Evolutionary conservation across 2,888 invertebrate genomes (phyloP).

Genomic region (Dryocosmus kuriphilus): DNA sequence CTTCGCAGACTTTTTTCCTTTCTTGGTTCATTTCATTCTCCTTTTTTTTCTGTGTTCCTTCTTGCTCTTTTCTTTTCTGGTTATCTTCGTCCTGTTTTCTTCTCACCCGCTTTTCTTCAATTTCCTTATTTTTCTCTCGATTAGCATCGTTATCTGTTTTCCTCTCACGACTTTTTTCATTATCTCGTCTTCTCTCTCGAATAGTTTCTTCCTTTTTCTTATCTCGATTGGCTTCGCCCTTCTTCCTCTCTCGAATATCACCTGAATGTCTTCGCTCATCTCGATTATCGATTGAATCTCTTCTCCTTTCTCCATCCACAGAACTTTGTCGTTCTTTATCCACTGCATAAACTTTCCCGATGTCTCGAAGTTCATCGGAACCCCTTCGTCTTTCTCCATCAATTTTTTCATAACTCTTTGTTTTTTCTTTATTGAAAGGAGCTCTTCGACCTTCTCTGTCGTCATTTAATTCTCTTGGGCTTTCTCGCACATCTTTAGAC

Average conservation of each 20-base stretch:
- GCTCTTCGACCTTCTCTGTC: background rate
- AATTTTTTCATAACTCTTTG: too few relatives aligned
- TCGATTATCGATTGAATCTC: background rate
- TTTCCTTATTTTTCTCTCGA: background rate
- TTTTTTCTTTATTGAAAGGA: background rate
- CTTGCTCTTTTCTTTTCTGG: background rate
- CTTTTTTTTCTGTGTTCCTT: background rate
- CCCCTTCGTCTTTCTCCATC: background rate
- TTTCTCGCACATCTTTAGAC: background rate
- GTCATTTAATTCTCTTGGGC: background rate
- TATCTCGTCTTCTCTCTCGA: background rate
- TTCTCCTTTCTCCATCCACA: background rate
- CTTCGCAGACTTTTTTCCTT: slow-evolving; percentile 27
- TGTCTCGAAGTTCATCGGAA: background rate
- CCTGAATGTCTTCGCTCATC: background rate
- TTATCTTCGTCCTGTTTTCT: background rate
- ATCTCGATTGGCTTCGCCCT: background rate
- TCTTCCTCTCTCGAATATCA: background rate
- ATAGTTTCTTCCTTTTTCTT: background rate
- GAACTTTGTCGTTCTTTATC: background rate
- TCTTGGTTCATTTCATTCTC: background rate
- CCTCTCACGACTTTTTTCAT: background rate
- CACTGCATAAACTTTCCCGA: background rate
- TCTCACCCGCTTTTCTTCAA: background rate
- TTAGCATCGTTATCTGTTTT: background rate